Evolutionary conservation across 2,113 vertebrate genomes (phyloP), one percentile per base, ranked within the genome.

Genomic region (Zeus faber): DNA sequence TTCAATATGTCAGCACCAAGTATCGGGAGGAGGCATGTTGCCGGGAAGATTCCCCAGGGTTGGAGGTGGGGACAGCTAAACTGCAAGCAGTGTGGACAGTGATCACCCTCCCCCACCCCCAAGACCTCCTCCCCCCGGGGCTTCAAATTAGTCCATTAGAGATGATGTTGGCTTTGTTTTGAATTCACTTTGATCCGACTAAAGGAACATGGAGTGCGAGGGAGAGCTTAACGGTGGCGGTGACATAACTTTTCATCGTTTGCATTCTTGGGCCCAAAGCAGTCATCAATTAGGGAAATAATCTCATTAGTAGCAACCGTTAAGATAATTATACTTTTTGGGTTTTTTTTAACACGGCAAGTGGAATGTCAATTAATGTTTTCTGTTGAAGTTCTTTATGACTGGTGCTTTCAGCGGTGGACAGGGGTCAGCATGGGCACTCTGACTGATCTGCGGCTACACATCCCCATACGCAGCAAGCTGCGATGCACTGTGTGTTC

Each of bases 1-100:
- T n/a, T 33, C 9, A 80, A 88, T 85, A 81, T 81, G 83, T 81
- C 67, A 81, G 66, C 60, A 62, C 21, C 1, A 27, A 37, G 69
- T 50, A n/a, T 2, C 1, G 31, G 55, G 52, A 2, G 5, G 49
- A 52, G 54, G 47, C 3, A 21, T 1, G 16, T 1, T 33, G 54
- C 35, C 13, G 22, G 5, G 49, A 65, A 37, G 55, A 59, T 31
- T 54, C n/a, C 2, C 48, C 45, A 5, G 55, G 49, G 49, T 54
- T 68, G 50, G 56, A 62, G 67, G 67, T 58, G 74, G 65, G 48
- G 37, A 18, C 52, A 49, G 72, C 62, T 69, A 70, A 76, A 64
- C 1, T 23, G 26, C 10, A 13, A 31, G 16, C 41, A 64, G 17
- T 52, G 53, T 6, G 7, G 22, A 51, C 6, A 11, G 23, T 45